phyloP scores from a whole-genome alignment of 2,113 vertebrate genomes.

The Gila orcuttii region DNA sequence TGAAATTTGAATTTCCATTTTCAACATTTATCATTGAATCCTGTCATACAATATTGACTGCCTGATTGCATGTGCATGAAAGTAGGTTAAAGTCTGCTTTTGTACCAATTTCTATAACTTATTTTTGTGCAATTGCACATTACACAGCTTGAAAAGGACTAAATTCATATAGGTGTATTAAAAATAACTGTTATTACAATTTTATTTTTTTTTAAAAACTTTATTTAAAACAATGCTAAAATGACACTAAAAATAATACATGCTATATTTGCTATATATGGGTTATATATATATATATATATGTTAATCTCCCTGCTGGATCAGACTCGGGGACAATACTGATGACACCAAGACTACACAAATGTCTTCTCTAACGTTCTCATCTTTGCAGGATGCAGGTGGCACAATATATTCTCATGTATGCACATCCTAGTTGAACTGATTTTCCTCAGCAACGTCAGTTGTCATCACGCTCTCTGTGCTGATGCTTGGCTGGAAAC shows the following conservation, averaged over 20 bases:
- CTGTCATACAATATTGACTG: background rate
- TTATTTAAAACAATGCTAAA: conserved; percentile 50
- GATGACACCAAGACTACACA: background rate
- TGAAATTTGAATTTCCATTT: background rate
- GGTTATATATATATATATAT: background rate
- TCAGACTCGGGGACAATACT: background rate
- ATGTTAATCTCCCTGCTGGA: background rate
- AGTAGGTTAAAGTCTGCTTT: background rate
- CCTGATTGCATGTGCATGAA: background rate
- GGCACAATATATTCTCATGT: background rate
- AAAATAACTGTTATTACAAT: background rate
- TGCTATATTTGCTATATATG: background rate
- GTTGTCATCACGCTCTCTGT: conserved; percentile 11
- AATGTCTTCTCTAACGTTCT: background rate
- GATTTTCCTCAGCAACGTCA: background rate
- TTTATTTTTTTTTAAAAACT: conserved; percentile 22
- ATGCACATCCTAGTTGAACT: background rate
- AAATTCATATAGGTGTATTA: too few species aligned
- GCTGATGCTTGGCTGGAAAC: conserved; percentile 55
- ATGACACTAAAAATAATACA: conserved; percentile 21
- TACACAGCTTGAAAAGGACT: too few species aligned
- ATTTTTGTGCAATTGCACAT: too few species aligned
- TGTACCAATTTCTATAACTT: too few species aligned
- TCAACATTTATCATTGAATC: background rate
- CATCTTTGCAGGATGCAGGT: background rate